Base-by-base conservation (phyloP, 2,888 invertebrate genomes). In the Pasiphila rectangulata region DNA sequence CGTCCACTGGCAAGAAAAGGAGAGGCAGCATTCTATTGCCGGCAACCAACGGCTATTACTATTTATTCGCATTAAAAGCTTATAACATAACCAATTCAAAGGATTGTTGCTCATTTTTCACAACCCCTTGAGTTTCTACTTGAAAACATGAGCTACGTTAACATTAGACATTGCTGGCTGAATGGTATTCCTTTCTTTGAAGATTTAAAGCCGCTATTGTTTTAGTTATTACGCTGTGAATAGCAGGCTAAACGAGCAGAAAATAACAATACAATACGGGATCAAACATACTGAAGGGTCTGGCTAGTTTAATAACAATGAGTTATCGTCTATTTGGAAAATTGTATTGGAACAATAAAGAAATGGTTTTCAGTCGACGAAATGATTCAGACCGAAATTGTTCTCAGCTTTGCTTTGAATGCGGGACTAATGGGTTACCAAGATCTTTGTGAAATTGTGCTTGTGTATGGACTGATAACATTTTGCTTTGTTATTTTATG, bases 261-360 rank as follows among this genome's bases (percentile, higher is more conserved):
- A 48, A 48, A 29, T 35, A 32, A 29, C 21, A 20, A 24, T 45
- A 50, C 45, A 50, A 50, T 50, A 45, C 16, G 6, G 36, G 27
- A 37, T 45, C 23, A 40, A 40, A 45, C 16, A 19, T 21, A 32
- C 21, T 30, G 7, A 32, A 42, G 23, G 35, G 32, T 38, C 42
- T 37, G 4, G 25, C 16, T 15, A 37, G 24, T 25, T 17, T 38
- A 42, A 38, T 38, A 27, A 39, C 29, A n/a, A 19, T 29, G 32
- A 48, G 38, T 34, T 39, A 48, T 21, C 19, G 44, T 17, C 32
- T 25, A 21, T 40, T 40, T 15, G 19, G 35, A 20, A 37, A 10
- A 23, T 40, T 34, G 7, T 24, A 7, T 37, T 37, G n/a, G 21
- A 37, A 42, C 27, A 30, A 24, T 32, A 32, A 17, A 17, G 10